A percentile compares a stretch with the other conserved stretches of the same genome.
These are phyloP conservation scores for Parnassius apollo DNA, from an alignment of 2,888 invertebrate species.

Conservation along the genomic window DNA sequence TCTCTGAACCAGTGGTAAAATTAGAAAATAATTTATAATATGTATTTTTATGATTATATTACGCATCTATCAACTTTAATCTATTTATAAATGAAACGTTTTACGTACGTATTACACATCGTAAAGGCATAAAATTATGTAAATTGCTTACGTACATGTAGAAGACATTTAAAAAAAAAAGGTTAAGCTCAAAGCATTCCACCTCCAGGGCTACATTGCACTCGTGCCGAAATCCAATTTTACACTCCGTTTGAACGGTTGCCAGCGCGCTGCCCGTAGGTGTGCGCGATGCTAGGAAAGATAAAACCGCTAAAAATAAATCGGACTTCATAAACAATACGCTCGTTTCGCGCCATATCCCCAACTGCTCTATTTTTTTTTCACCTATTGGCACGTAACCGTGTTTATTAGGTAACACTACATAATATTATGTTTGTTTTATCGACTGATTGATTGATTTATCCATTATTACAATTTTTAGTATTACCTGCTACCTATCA, in stretches of 20 bases:
- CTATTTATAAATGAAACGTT: no score
- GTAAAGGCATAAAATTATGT: no score
- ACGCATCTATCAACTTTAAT: no score
- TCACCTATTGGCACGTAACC: constrained; percentile 17
- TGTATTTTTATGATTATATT: no score
- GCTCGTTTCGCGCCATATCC: constrained; percentile 39
- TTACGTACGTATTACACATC: no score
- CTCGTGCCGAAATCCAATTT: constrained; percentile 63
- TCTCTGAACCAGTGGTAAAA: no score
- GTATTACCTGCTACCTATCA: no score
- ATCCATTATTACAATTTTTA: not conserved
- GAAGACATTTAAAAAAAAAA: no score
- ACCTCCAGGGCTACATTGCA: constrained; percentile 33
- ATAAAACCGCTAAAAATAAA: constrained; percentile 75
- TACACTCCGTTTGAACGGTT: constrained; percentile 71
- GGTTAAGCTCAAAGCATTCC: constrained; percentile 6
- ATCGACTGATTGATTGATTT: constrained; percentile 5
- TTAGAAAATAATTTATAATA: no score
- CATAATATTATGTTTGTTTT: not conserved
- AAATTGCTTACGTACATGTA: no score
- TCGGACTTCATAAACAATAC: constrained; percentile 71
- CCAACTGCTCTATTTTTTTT: constrained; percentile 37
- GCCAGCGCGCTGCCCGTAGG: constrained; percentile 67
- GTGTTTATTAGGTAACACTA: constrained; percentile 26
- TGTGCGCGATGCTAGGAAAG: constrained; percentile 72